Evolutionary conservation across 2,113 vertebrate species (phyloP), one percentile per base, ranked within the genome.

Genomic region (Gnathonemus echidnorhynchus): DNA sequence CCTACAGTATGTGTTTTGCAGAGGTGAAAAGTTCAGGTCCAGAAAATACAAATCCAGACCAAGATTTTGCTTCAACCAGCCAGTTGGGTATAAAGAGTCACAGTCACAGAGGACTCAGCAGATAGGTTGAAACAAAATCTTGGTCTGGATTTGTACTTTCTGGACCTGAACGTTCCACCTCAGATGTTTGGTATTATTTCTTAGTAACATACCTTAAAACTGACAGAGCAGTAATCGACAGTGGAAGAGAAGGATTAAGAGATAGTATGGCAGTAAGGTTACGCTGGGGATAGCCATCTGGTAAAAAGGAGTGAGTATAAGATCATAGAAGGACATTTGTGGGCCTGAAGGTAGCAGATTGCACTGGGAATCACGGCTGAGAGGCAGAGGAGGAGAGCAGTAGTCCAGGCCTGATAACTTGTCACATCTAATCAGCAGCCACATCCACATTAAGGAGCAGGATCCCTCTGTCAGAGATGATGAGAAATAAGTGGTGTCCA

Each of bases 351-450:
- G 90, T 52, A 89, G 31, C 92, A 87, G 93, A 93, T 92, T 56
- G 39, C 31, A 91, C 92, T 89, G 5, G 39, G 90, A 91, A 93
- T 93, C 91, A 83, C 91, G 88, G 62, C 86, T 89, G 89, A 93
- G 92, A 93, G 93, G 91, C 86, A 91, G 93, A 93, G 83, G 39
- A 88, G 83, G 56, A 21, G 90, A 89, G 1, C 27, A 88, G 92
- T 94, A 93, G 94, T 95, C 94, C 93, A 92, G 92, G 93, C 91
- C 92, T 95, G 95, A 95, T 96, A 95, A 95, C 92, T 94, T 96
- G 94, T 96, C 95, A 95, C 93, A 95, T 95, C 93, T 92, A 92
- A 95, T 96, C 95, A 95, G 92, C 90, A 13, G 90, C 92, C 91
- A 91, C 94, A 96, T 96, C 93, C 89, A 92, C 93, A 48, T 93